These are phyloP conservation scores for Brevipalpus yothersi DNA, from an alignment of 1,140 invertebrate species.

Conservation along the genomic window DNA sequence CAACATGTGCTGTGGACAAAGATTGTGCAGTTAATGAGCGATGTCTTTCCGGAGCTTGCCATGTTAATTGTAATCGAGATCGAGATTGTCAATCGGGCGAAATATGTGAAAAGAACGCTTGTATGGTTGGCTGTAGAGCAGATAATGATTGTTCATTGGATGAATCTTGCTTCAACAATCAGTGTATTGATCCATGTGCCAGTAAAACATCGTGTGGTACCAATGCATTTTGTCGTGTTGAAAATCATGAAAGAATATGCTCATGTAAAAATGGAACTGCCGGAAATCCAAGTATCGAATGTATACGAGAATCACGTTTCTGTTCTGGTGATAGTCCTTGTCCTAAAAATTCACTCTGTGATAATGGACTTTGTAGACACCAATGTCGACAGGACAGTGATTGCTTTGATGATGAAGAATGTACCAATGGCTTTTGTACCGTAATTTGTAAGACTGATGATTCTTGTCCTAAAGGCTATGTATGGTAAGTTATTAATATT, in stretches of 20 bases:
- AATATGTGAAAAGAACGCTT: conserved; percentile 6
- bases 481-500: conserved; percentile 38
- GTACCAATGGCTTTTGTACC: conserved; percentile 11
- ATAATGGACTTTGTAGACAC: conserved; percentile 28
- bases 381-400: conserved; percentile 14
- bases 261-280: conserved; percentile 26
- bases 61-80: conserved; percentile 31
- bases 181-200: conserved; percentile 28
- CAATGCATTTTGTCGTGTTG: conserved; percentile 41
- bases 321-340: conserved; percentile 37
- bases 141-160: conserved; percentile 41
- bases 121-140: conserved; percentile 6
- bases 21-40: conserved; percentile 5
- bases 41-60: conserved; percentile 18
- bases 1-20: conserved; percentile 13
- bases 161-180: conserved; percentile 57
- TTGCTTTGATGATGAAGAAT: conserved; percentile 33
- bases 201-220: conserved; percentile 52
- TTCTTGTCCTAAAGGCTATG: conserved; percentile 47
- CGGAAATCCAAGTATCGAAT: conserved; percentile 12
- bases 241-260: conserved; percentile 43
- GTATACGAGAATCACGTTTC: conserved; percentile 6
- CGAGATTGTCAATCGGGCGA: conserved; percentile 5
- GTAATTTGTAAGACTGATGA: conserved; percentile 18
- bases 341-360: conserved; percentile 47